phyloP scores from a whole-genome alignment of 2,113 vertebrate species.

The Bujurquina vittata region DNA sequence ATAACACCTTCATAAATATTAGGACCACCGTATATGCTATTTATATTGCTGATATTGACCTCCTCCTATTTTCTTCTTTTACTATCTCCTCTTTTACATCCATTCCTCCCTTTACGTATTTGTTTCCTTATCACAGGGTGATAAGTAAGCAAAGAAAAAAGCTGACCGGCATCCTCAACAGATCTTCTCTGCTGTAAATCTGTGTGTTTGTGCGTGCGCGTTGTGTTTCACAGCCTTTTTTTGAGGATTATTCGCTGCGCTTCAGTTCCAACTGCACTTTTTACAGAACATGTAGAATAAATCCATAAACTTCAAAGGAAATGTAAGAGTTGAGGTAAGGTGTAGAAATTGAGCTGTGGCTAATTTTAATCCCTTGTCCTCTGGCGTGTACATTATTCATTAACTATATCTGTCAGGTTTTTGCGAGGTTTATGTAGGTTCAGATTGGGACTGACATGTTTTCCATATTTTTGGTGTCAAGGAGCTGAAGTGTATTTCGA shows the following conservation, averaged over 20 bases:
- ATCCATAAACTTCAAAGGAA: slow-evolving; percentile 45
- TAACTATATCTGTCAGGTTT: slow-evolving; percentile 32
- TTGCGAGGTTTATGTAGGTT: slow-evolving; percentile 17
- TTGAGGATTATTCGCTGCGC: slow-evolving; percentile 22
- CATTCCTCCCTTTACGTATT: neutral
- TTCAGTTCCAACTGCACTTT: slow-evolving; percentile 11
- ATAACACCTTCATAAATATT: slow-evolving; percentile 39
- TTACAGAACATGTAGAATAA: slow-evolving; percentile 17
- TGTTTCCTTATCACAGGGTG: too few species aligned
- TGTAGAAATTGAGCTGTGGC: slow-evolving; percentile 14
- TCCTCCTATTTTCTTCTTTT: neutral
- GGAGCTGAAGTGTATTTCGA: neutral
- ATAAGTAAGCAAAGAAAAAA: slow-evolving; percentile 11
- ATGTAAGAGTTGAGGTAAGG: slow-evolving; percentile 4
- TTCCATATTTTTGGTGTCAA: neutral
- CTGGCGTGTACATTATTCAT: slow-evolving; percentile 26
- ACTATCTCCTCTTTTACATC: neutral
- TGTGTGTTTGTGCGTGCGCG: neutral
- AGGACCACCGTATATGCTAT: slow-evolving; percentile 31
- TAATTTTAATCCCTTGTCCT: slow-evolving; percentile 33
- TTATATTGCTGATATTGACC: neutral
- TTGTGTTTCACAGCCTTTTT: neutral
- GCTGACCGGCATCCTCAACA: neutral
- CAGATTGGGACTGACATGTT: neutral
- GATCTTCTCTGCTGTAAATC: slow-evolving; percentile 3